Evolutionary conservation across 2,888 invertebrate species (phyloP).

Genomic region (Leptinotarsa peninsularis): DNA sequence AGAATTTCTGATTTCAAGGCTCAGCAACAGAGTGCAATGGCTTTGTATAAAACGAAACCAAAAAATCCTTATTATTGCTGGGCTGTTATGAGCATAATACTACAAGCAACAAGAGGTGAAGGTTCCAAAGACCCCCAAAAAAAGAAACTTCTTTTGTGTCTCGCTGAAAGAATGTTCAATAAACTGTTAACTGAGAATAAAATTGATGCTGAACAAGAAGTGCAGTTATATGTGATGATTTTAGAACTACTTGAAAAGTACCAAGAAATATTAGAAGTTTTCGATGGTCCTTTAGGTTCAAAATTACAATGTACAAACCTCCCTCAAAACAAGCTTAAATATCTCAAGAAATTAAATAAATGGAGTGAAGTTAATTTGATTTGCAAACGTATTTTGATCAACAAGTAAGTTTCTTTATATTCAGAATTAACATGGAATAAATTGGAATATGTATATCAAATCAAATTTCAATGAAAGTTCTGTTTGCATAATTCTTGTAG

Average conservation of each 20-base stretch:
- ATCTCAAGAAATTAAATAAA: constrained; percentile 77
- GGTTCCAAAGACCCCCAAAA: constrained; percentile 70
- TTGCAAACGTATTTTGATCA: constrained; percentile 79
- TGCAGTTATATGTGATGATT: constrained; percentile 90
- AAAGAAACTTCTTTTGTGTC: constrained; percentile 79
- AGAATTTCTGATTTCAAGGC: constrained; percentile 89
- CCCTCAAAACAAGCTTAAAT: constrained; percentile 78
- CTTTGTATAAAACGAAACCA: constrained; percentile 89
- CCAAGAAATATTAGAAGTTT: constrained; percentile 82
- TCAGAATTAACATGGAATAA: no score
- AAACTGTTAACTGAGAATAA: constrained; percentile 89
- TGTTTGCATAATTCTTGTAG: constrained; percentile 7
- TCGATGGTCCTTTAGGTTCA: constrained; percentile 81
- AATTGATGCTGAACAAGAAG: constrained; percentile 94
- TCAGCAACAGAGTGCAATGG: constrained; percentile 91
- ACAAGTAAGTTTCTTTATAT: constrained; percentile 71
- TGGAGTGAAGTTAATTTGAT: constrained; percentile 82
- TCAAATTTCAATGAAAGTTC: not conserved
- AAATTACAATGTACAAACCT: constrained; percentile 77
- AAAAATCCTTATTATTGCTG: constrained; percentile 98
- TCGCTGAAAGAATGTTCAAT: constrained; percentile 94
- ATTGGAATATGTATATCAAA: not conserved
- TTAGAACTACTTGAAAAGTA: constrained; percentile 84
- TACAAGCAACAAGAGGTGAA: constrained; percentile 78
- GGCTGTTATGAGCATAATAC: constrained; percentile 96